phyloP scores from a whole-genome alignment of 2,888 invertebrate species.

The Trichopria drosophilae region DNA sequence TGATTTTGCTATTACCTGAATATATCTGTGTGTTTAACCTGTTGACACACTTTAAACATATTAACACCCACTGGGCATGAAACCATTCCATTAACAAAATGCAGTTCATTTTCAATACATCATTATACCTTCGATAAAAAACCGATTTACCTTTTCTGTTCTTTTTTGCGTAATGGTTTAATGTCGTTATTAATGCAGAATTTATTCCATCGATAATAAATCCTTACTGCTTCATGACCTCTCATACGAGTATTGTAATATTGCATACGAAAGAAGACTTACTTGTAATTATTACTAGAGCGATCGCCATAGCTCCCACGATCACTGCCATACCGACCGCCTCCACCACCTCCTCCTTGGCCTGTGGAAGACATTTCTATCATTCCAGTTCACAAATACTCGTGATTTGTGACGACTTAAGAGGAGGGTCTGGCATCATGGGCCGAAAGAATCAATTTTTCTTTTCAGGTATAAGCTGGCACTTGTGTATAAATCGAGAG shows the following conservation, averaged over 20 bases:
- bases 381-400: too few species aligned
- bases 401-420: too few species aligned
- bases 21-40: constrained; percentile 56
- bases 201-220: constrained; percentile 13
- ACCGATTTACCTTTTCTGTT: constrained; percentile 36
- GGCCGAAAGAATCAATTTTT: too few species aligned
- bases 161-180: constrained; percentile 31
- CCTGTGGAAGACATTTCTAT: too few species aligned
- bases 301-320: constrained; percentile 60
- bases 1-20: constrained; percentile 55
- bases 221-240: constrained; percentile 10
- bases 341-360: constrained; percentile 47
- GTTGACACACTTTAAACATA: constrained; percentile 59
- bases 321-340: constrained; percentile 55
- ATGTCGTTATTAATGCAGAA: constrained; percentile 24
- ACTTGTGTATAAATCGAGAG: too few species aligned
- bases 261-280: constrained; percentile 44
- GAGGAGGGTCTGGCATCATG: too few species aligned
- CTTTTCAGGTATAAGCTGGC: too few species aligned
- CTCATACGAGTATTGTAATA: constrained; percentile 7
- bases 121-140: constrained; percentile 43
- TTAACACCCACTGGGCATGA: constrained; percentile 54
- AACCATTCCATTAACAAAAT: constrained; percentile 47
- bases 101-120: constrained; percentile 42
- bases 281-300: constrained; percentile 57